phyloP scores from a whole-genome alignment of 2,113 vertebrate species.

The Xenopus laevis region DNA sequence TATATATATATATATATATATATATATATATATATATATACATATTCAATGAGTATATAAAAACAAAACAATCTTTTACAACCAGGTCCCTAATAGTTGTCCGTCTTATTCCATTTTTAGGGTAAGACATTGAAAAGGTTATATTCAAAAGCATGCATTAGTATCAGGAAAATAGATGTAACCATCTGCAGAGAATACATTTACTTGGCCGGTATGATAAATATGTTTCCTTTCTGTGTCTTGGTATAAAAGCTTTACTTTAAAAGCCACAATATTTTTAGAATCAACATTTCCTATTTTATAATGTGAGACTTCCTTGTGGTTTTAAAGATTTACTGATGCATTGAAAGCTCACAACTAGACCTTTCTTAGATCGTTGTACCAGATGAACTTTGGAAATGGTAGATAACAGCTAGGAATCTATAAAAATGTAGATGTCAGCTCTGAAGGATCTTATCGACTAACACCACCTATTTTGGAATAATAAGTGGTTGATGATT shows the following conservation, averaged over 20 bases:
- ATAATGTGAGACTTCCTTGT: slow-evolving; percentile 60
- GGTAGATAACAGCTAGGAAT: slow-evolving; percentile 63
- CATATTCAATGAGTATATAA: too few relatives aligned
- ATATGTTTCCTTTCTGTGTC: slow-evolving; percentile 57
- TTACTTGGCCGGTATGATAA: slow-evolving; percentile 18
- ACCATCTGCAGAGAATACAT: slow-evolving; percentile 57
- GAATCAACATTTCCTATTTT: slow-evolving; percentile 63
- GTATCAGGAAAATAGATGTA: slow-evolving; percentile 47
- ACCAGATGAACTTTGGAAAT: slow-evolving; percentile 62
- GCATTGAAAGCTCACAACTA: slow-evolving; percentile 54
- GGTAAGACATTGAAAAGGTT: slow-evolving; percentile 19
- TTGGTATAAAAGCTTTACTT: slow-evolving; percentile 65
- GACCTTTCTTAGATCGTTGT: slow-evolving; percentile 55
- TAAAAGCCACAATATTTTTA: slow-evolving; percentile 71
- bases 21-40: too few relatives aligned
- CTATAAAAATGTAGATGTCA: slow-evolving; percentile 52
- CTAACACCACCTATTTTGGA: slow-evolving; percentile 33
- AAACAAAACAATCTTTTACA: too few relatives aligned
- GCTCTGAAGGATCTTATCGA: slow-evolving; percentile 49
- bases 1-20: too few relatives aligned
- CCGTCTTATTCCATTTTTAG: too few relatives aligned
- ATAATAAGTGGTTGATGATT: slow-evolving; percentile 41
- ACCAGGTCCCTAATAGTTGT: too few relatives aligned
- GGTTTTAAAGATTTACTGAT: slow-evolving; percentile 65
- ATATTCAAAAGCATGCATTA: slow-evolving; percentile 59